Conservation (phyloP, 2,888 invertebrate species). For the Diarsia rubi region DNA sequence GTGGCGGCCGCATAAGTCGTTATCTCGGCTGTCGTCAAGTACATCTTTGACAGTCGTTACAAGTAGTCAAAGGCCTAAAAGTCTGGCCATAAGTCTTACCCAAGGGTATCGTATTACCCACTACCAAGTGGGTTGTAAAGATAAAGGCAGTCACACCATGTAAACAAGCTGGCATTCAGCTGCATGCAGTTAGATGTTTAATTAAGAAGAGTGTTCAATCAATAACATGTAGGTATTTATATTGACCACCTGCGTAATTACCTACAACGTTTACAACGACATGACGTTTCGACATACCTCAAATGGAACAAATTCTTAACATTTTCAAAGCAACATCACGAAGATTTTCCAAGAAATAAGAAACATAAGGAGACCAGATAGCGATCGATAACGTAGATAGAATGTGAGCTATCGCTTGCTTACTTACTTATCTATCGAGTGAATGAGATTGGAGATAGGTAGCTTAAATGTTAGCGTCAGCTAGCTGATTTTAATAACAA, state of each 20-base stretch:
- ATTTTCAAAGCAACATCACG: conserved; percentile 13
- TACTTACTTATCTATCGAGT: conserved; percentile 52
- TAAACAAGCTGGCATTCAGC: too few relatives aligned
- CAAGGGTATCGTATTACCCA: too few relatives aligned
- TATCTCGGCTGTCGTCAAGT: too few relatives aligned
- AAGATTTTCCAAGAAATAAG: conserved; percentile 44
- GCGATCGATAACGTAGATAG: conserved; percentile 46
- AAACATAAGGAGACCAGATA: conserved; percentile 46
- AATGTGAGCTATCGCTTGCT: conserved; percentile 41
- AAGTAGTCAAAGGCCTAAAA: too few relatives aligned
- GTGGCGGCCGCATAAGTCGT: too few relatives aligned
- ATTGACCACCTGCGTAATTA: conserved; percentile 18
- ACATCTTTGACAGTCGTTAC: too few relatives aligned
- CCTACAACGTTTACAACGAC: neutral
- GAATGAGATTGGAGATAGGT: conserved; percentile 53
- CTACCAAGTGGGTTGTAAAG: too few relatives aligned
- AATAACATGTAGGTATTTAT: neutral
- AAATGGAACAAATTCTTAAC: neutral
- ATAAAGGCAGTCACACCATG: too few relatives aligned
- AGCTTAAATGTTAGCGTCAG: conserved; percentile 24
- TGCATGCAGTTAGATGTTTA: too few relatives aligned
- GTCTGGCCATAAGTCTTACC: too few relatives aligned
- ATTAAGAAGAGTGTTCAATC: too few relatives aligned
- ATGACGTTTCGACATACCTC: conserved; percentile 6
- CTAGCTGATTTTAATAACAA: conserved; percentile 31